These are phyloP conservation scores for Dastarcus helophoroides DNA, from an alignment of 2,888 invertebrate genomes.

Conservation along the genomic window DNA sequence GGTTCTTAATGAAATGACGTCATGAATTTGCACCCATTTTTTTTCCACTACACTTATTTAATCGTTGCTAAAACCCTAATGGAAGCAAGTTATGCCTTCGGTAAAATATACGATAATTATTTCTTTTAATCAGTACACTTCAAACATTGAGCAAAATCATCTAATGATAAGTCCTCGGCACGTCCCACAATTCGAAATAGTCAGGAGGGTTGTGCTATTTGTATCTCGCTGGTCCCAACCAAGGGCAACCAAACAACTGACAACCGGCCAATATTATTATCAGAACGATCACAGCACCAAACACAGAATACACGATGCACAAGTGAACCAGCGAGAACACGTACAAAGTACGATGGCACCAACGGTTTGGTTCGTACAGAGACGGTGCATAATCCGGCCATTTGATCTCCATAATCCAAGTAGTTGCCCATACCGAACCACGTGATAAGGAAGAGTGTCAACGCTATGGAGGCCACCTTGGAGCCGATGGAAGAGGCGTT, in stretches of 20 bases:
- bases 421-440: constrained; percentile 73
- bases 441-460: constrained; percentile 56
- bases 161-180: constrained; percentile 32
- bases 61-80: no score
- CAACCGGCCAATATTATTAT: constrained; percentile 51
- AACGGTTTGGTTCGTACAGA: constrained; percentile 63
- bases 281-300: constrained; percentile 45
- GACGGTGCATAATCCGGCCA: constrained; percentile 65
- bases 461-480: constrained; percentile 50
- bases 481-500: constrained; percentile 45
- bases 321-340: constrained; percentile 66
- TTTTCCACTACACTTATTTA: no score
- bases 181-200: constrained; percentile 33
- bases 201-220: constrained; percentile 45
- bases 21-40: no score
- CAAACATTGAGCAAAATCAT: no score
- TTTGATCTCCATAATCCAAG: constrained; percentile 64
- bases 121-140: no score
- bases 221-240: constrained; percentile 52
- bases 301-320: constrained; percentile 53
- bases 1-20: no score
- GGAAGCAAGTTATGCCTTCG: no score
- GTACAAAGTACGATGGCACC: constrained; percentile 70
- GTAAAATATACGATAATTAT: no score
- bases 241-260: constrained; percentile 60